A percentile compares a stretch with the other conserved stretches of the same genome.
phyloP scores from a whole-genome alignment of 2,888 invertebrate genomes.

The Drosophila sordidula region DNA sequence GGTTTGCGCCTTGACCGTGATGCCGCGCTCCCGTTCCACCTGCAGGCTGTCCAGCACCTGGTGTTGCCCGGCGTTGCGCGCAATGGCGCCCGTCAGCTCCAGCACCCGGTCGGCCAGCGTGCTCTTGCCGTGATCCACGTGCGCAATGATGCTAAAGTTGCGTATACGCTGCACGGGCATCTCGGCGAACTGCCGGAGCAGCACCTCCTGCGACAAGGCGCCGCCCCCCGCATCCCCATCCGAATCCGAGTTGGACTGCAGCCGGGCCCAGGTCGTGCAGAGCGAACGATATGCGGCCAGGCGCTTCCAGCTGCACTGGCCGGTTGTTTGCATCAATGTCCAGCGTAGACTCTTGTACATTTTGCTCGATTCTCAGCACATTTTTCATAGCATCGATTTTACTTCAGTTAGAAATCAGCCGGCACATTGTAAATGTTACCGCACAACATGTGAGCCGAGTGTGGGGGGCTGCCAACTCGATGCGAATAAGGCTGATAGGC shows the following conservation, averaged over 20 bases:
- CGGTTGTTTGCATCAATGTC: conserved; percentile 18
- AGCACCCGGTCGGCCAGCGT: conserved; percentile 98
- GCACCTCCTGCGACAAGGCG: conserved; percentile 34
- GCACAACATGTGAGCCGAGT: conserved; percentile 59
- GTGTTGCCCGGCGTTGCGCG: conserved; percentile 87
- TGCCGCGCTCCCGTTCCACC: conserved; percentile 97
- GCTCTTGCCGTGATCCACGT: conserved; percentile 99
- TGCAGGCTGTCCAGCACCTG: conserved; percentile 92
- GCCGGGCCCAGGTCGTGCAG: conserved; percentile 19
- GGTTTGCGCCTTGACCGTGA: conserved; percentile 99
- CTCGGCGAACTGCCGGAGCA: conserved; percentile 55
- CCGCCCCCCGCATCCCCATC: background rate
- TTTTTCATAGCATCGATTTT: conserved; percentile 10
- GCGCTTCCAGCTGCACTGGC: conserved; percentile 26
- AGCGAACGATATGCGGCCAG: conserved; percentile 30
- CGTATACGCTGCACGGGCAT: conserved; percentile 87
- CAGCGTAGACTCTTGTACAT: conserved; percentile 48
- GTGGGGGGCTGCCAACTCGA: conserved; percentile 25
- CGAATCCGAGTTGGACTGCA: background rate
- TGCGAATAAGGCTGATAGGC: background rate
- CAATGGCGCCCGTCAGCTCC: conserved; percentile 94
- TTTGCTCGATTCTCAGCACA: conserved; percentile 19
- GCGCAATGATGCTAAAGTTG: conserved; percentile 99
- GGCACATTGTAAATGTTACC: conserved; percentile 58
- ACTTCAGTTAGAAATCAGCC: conserved; percentile 28